Base-by-base conservation (phyloP, 2,113 vertebrate genomes). In the Brevimyrus niger region DNA sequence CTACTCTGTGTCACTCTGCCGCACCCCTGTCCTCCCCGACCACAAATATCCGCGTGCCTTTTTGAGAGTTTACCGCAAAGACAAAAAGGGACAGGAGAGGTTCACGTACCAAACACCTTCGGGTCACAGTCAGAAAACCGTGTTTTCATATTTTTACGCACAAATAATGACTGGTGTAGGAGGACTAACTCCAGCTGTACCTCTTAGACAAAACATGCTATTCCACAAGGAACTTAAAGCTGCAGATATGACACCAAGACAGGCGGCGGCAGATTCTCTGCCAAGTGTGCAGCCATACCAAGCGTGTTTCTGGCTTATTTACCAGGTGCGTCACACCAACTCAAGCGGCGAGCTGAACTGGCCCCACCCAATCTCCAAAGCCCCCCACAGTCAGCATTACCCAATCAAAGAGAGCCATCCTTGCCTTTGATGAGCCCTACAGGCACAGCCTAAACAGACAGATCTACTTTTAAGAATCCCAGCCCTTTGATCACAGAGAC, bases 401-500 rank as follows among this genome's bases (percentile, higher is more conserved):
- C 23, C 50, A 51, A 61, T 89, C 90, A 91, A 88, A 90, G 92
- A 86, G 87, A 55, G 88, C 91, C 92, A 92, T 94, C 91, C 91
- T 91, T 89, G 48, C 47, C 92, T 94, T 93, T 93, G 91, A 94
- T 91, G 92, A 88, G 19, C 87, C 88, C 82, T 89, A 47, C 31
- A 50, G 89, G 87, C 89, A 93, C 87, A 89, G 51, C 90, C 91
- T 92, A 91, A 42, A 84, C 76, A 87, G 92, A 92, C 94, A 94
- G 93, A 86, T 50, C 1, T 88, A 69, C 91, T 94, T 53, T 90
- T 92, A 90, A 93, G 92, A 90, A 91, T 87, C 19, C 13, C 23
- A 55, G 88, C 90, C 90, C 92, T 93, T 91, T 94, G 93, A 94
- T 95, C 93, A 90, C 48, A 91, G 92, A 92, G 88, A 89, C 91